Evolutionary conservation across 2,113 vertebrate species (phyloP), one percentile per base, ranked within the genome.

Genomic region (Urocynchramus pylzowi): DNA sequence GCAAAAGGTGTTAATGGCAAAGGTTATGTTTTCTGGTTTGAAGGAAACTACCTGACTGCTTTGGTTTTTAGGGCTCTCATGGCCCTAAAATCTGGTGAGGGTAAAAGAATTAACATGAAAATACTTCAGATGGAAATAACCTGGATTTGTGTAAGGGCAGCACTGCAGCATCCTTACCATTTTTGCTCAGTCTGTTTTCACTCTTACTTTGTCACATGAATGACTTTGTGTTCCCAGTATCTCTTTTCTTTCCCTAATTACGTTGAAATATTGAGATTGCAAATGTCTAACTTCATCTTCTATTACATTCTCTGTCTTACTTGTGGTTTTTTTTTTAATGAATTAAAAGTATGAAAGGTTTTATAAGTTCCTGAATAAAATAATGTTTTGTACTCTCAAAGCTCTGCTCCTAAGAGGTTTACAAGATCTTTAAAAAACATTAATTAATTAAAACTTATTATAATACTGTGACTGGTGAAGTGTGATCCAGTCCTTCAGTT

Each of bases 101-200:
- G 26, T 22, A 89, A 91, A 44, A 35, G 33, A 96, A 69, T 60
- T 61, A 73, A 67, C 42, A 68, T 79, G 35, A 86, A 94, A 96
- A 93, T 89, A 84, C 70, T 93, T 93, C 78, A 92, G 69, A 77
- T 12, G 64, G 90, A 97, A 97, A 96, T 49, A 65, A 88, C 41
- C 37, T 65, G 54, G 22, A 64, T 67, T 50, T 84, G 81, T 27
- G 11, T 57, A n/a, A 27, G 23, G 77, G 39, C 16, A 86, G 81
- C 18, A 81, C 79, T 94, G 41, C 39, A 63, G 69, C 49, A 50
- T 68, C 52, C 26, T 90, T 44, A 57, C 28, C 39, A 64, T 76
- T 86, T 59, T 79, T 75, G 52, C 8, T 47, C 18, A 73, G 35
- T 54, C 30, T 57, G 45, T 27, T 91, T 89, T 88, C 30, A 49